Percentiles rank a stretch among this genome's conserved stretches.
These are phyloP conservation scores for Sarcophaga peregrina DNA, from an alignment of 1,140 invertebrate genomes.

Conservation along the genomic window DNA sequence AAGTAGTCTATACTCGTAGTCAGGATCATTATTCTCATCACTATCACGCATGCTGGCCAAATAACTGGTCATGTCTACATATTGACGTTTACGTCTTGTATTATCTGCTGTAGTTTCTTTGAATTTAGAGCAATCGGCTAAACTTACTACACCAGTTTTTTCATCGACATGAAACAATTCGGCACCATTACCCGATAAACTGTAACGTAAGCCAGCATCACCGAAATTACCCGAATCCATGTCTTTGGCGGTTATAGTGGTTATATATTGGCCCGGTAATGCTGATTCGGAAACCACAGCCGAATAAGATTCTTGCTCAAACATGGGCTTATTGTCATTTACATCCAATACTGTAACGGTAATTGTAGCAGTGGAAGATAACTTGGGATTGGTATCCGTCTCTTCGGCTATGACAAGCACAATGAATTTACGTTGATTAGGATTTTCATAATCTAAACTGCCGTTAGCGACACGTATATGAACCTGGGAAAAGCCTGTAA, in stretches of 20 bases:
- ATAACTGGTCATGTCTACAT: not conserved
- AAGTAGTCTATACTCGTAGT: constrained; percentile 35
- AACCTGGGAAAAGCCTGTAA: constrained; percentile 82
- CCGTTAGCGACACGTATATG: constrained; percentile 84
- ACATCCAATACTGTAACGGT: constrained; percentile 85
- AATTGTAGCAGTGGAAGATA: constrained; percentile 88
- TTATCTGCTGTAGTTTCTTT: not conserved
- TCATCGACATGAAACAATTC: constrained; percentile 86
- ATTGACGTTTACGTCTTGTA: constrained; percentile 26
- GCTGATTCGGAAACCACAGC: constrained; percentile 80
- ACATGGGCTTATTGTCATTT: constrained; percentile 90
- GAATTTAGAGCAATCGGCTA: constrained; percentile 76
- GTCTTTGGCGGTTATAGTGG: constrained; percentile 83
- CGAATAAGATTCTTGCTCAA: constrained; percentile 79
- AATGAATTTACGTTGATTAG: constrained; percentile 91
- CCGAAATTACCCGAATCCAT: constrained; percentile 82
- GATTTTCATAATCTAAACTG: constrained; percentile 89
- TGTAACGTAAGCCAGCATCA: constrained; percentile 82
- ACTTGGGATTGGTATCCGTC: constrained; percentile 76
- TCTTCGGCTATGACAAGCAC: constrained; percentile 87
- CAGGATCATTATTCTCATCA: constrained; percentile 7
- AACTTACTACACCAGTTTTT: constrained; percentile 82
- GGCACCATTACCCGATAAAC: constrained; percentile 84
- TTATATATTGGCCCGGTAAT: constrained; percentile 75
- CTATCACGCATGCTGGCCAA: not conserved